A percentile compares a stretch with the other conserved stretches of the same genome.
These are phyloP conservation scores for Sinocyclocheilus rhinocerous DNA, from an alignment of 2,113 vertebrate genomes.

Conservation along the genomic window DNA sequence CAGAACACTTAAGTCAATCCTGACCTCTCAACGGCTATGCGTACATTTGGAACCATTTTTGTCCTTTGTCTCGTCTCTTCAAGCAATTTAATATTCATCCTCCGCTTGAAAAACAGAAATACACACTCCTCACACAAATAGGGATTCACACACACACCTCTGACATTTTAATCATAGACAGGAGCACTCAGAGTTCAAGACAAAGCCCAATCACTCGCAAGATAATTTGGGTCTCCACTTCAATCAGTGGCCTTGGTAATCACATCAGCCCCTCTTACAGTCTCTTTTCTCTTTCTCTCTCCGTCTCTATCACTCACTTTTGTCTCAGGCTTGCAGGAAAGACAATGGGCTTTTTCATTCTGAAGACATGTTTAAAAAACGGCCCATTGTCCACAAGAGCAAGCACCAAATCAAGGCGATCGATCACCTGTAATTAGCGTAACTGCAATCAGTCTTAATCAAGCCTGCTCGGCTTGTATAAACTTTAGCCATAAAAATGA, in stretches of 20 bases:
- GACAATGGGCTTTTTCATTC: slow-evolving; percentile 49
- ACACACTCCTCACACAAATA: slow-evolving; percentile 45
- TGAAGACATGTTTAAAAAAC: slow-evolving; percentile 58
- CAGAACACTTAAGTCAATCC: not conserved
- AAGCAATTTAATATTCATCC: slow-evolving; percentile 35
- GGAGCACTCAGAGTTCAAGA: slow-evolving; percentile 72
- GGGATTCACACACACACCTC: slow-evolving; percentile 53
- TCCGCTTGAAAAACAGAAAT: slow-evolving; percentile 37
- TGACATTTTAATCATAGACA: slow-evolving; percentile 78
- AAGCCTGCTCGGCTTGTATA: slow-evolving; percentile 38
- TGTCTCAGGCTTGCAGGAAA: slow-evolving; percentile 64
- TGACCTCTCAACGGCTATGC: not conserved
- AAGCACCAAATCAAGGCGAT: slow-evolving; percentile 58
- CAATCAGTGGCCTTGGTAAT: slow-evolving; percentile 78
- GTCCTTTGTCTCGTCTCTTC: slow-evolving; percentile 38
- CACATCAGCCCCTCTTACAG: slow-evolving; percentile 75
- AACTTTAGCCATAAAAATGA: slow-evolving; percentile 39
- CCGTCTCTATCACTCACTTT: slow-evolving; percentile 36
- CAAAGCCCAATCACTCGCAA: slow-evolving; percentile 78
- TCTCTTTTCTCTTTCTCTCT: slow-evolving; percentile 79
- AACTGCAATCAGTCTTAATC: slow-evolving; percentile 62
- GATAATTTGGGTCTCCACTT: slow-evolving; percentile 82
- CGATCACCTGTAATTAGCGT: slow-evolving; percentile 65
- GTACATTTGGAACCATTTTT: slow-evolving; percentile 28
- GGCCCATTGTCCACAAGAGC: slow-evolving; percentile 67